Evolutionary conservation across 1,140 invertebrate genomes (phyloP).

Genomic region (Drosophila sp.): DNA sequence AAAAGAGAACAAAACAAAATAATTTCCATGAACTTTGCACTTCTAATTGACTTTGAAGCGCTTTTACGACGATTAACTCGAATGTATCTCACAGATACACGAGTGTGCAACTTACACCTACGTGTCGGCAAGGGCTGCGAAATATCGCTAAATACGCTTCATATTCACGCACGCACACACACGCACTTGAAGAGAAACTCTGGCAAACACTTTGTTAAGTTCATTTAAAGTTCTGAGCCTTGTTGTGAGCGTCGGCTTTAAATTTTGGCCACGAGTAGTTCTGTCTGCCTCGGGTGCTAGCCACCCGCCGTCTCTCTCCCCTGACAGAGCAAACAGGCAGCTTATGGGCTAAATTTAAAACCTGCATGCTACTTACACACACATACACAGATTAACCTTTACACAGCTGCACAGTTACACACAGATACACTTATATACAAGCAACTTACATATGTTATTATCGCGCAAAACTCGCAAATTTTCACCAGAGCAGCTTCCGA

Average conservation of each 20-base stretch:
- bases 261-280: conserved; percentile 43
- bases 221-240: conserved; percentile 75
- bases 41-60: conserved; percentile 69
- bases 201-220: conserved; percentile 62
- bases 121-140: neutral
- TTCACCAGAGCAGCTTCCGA: conserved; percentile 57
- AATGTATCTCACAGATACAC: conserved; percentile 66
- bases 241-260: conserved; percentile 64
- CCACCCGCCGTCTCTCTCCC: neutral
- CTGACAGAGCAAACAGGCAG: conserved; percentile 37
- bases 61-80: conserved; percentile 66
- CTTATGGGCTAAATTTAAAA: conserved; percentile 77
- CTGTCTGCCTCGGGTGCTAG: neutral
- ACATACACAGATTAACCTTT: too few species aligned
- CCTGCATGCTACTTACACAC: conserved; percentile 50
- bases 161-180: neutral
- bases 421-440: conserved; percentile 25
- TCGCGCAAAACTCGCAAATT: conserved; percentile 81
- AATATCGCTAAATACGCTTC: conserved; percentile 19
- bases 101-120: conserved; percentile 18
- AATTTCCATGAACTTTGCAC: conserved; percentile 61
- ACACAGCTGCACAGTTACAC: conserved; percentile 14
- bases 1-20: conserved; percentile 8
- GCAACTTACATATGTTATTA: conserved; percentile 82
- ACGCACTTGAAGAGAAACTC: conserved; percentile 13